Percentiles rank a stretch among this genome's conserved stretches.
phyloP scores from a whole-genome alignment of 2,888 invertebrate genomes.

The Drosophila robusta region DNA sequence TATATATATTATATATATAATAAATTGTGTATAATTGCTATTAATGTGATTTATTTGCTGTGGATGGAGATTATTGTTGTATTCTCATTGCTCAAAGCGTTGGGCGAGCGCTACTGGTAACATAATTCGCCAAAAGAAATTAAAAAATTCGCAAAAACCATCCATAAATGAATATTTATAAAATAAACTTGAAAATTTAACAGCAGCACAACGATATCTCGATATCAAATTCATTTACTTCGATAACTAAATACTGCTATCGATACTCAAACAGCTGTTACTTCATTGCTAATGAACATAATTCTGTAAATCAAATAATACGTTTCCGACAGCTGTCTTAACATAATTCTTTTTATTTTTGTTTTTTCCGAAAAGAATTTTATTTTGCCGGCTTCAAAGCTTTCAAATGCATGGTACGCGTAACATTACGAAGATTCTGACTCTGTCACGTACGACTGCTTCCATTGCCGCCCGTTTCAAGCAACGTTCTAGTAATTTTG shows the following conservation, averaged over 20 bases:
- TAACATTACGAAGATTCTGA: constrained; percentile 15
- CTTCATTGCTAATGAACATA: background rate
- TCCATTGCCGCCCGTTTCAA: constrained; percentile 1
- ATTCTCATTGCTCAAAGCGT: background rate
- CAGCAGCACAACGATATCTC: constrained; percentile 3
- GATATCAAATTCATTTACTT: background rate
- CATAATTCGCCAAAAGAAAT: no score
- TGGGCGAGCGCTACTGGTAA: background rate
- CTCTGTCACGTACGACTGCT: constrained; percentile 2
- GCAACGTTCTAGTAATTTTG: constrained; percentile 2
- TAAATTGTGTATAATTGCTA: constrained; percentile 70
- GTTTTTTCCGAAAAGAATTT: background rate
- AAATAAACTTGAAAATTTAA: background rate
- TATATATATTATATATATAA: constrained; percentile 47
- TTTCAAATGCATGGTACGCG: constrained; percentile 41
- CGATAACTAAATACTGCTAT: background rate
- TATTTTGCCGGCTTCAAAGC: background rate
- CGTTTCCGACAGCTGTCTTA: constrained; percentile 18
- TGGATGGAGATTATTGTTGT: background rate
- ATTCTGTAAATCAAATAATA: background rate
- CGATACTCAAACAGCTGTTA: constrained; percentile 10
- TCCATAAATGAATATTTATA: background rate
- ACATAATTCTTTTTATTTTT: background rate
- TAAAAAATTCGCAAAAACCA: background rate
- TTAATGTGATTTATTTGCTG: constrained; percentile 14